A percentile compares a stretch with the other conserved stretches of the same genome.
These are phyloP conservation scores for Coenonympha glycerion DNA, from an alignment of 2,888 invertebrate species.

Conservation along the genomic window DNA sequence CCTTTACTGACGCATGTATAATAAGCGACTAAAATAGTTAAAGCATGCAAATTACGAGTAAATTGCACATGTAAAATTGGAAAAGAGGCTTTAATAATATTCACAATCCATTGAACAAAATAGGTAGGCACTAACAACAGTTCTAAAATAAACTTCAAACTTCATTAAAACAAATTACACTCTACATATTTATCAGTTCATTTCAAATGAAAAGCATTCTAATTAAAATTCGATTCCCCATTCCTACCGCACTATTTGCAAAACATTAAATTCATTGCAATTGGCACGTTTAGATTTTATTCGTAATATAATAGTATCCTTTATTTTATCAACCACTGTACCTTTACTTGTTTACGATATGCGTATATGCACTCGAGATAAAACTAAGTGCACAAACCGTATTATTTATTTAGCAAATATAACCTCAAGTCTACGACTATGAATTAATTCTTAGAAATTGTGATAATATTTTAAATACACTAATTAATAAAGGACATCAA, in stretches of 20 bases:
- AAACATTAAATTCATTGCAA: conserved; percentile 1
- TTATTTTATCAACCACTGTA: conserved; percentile 7
- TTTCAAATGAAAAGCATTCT: conserved; percentile 1
- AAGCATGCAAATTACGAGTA: no score
- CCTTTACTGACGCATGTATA: conserved; percentile 42
- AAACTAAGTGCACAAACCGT: conserved; percentile 4
- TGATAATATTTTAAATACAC: no score
- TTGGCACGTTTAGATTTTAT: not conserved
- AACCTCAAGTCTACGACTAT: no score
- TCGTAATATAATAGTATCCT: no score
- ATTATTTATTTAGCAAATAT: conserved; percentile 10
- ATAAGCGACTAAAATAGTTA: conserved; percentile 10
- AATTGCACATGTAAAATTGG: no score
- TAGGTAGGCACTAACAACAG: no score
- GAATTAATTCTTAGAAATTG: no score
- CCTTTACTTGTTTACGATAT: conserved; percentile 8
- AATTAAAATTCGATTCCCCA: not conserved
- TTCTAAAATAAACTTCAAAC: no score
- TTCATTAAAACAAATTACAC: not conserved
- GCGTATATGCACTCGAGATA: conserved; percentile 35
- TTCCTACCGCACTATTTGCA: conserved; percentile 1
- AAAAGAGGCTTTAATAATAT: no score
- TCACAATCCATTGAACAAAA: no score
- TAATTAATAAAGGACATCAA: no score
- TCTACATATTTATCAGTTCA: not conserved